Evolutionary conservation across 2,797 vertebrate species (phyloP).

Genomic region (Megaceryle alcyon): DNA sequence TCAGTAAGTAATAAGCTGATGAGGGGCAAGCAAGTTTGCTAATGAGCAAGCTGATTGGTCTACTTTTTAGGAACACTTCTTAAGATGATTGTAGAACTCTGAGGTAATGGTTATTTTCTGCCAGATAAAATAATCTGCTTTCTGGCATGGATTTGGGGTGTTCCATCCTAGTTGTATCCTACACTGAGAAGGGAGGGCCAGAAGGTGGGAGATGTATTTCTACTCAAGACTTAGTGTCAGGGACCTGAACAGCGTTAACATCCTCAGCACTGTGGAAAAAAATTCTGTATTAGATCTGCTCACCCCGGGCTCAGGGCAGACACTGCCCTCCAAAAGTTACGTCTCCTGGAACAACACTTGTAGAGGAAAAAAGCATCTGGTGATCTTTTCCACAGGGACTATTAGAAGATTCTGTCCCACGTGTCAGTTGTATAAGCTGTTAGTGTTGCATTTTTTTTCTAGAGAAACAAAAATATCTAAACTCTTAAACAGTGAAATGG

Average conservation of each 20-base stretch:
- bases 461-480: not conserved
- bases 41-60: not conserved
- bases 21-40: not conserved
- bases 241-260: not conserved
- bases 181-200: not conserved
- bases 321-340: not conserved
- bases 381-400: not conserved
- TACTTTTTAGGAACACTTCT: not conserved
- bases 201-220: not conserved
- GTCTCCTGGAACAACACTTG: not conserved
- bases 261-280: fast-evolving
- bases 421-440: not conserved
- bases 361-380: not conserved
- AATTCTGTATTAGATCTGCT: not conserved
- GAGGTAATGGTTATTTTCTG: not conserved
- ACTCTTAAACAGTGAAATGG: not conserved
- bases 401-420: not conserved
- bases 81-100: not conserved
- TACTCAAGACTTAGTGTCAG: not conserved
- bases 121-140: not conserved
- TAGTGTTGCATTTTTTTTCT: fast-evolving
- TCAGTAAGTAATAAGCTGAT: not conserved
- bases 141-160: not conserved
- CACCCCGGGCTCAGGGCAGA: not conserved
- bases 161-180: not conserved